Evolutionary conservation across 2,888 invertebrate species (phyloP), one percentile per base, ranked within the genome.

Genomic region (Lasioglossum zephyrum): DNA sequence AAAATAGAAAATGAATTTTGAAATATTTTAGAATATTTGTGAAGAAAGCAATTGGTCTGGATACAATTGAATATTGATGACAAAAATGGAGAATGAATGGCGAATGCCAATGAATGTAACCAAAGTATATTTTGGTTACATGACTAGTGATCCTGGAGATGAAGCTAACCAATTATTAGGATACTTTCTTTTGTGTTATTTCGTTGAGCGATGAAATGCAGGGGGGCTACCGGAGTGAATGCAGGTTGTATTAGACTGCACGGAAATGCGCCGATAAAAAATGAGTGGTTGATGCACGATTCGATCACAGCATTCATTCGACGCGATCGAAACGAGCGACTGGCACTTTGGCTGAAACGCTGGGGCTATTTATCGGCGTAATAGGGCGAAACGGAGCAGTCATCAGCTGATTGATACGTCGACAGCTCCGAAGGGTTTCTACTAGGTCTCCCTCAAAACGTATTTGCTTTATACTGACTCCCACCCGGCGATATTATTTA

Each of bases 311-410:
- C 76, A 75, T 72, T 85, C 77, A 79, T 79, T 73, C 79, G 63
- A 76, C 77, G 44, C 74, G 87, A 87, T 87, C 73, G 83, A 77
- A 81, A 84, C 84, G 87, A 84, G 77, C 63, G 84, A 66, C 74
- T 53, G 76, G 78, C 88, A 87, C 88, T 88, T 88, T 60, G 77
- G 75, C 74, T 79, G 83, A 85, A 88, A 87, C 85, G 87, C 70
- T 63, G n/a, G 72, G 81, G 88, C 89, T 92, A 92, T 92, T 92
- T 92, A 90, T 91, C 87, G 87, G 88, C 87, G 87, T 92, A 92
- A 92, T 92, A 92, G 92, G 88, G 91, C 90, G 90, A 91, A 92
- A 92, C 92, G 88, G 86, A 91, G 89, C 88, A 92, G 92, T 92
- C 92, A 92, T 92, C 92, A 87, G 90, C 92, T 91, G 92, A 92